Base-by-base conservation (phyloP, 2,113 vertebrate species). In the Anhinga rufa region DNA sequence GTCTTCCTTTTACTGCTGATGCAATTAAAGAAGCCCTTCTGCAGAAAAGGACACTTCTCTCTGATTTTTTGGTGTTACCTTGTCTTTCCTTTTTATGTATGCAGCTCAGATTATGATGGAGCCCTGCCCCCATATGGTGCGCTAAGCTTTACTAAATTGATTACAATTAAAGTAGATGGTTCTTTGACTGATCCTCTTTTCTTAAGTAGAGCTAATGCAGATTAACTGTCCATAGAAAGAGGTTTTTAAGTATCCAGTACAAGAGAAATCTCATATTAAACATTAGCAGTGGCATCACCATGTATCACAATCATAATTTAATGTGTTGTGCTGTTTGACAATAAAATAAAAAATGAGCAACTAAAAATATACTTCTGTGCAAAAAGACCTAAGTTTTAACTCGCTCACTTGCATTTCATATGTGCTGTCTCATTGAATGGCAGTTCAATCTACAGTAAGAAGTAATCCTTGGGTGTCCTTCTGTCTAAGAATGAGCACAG, bases 171-270 rank as follows among this genome's bases (percentile, higher is more conserved):
- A 92, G 78, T 29, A 79, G 82, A 82, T 7, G 1, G 57, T n/a
- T 94, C 61, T 91, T 78, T 89, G 64, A 88, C 76, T 70, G 84
- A 94, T 89, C 78, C 61, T 91, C 93, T 93, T 95, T 93, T n/a
- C 82, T 78, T 84, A 91, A 94, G 82, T 58, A 82, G 70, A 88
- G 51, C 65, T 93, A 92, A 95, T 75, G 44, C 82, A 92, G 93
- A 90, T 95, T 79, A 92, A 79, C 93, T 90, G 65, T 36, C 51
- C 78, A 42, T 9, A 82, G 65, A 92, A 70, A 76, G 74, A 95
- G 48, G 68, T 31, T 87, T 87, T 90, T 64, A 86, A 71, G 54
- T 85, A 82, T 49, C 62, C 55, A 88, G 21, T 62, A 90, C 62
- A 90, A 95, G 52, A 62, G 69, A 86, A 88, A 78, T 28, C 54